phyloP scores from a whole-genome alignment of 2,888 invertebrate species.

The Trachelus stipa region DNA sequence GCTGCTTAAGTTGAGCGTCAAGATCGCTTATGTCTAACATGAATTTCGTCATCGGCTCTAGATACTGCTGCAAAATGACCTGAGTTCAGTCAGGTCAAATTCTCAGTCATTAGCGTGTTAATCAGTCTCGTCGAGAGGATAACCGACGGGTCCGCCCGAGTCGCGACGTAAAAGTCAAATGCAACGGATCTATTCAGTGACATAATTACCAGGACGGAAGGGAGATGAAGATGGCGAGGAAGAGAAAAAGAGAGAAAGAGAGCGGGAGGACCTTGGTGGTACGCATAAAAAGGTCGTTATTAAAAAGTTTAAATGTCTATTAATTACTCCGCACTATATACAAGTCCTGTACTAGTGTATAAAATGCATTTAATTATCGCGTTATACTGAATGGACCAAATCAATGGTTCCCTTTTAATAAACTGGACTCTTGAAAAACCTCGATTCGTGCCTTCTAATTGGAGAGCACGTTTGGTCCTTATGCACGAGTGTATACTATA shows the following conservation, averaged over 20 bases:
- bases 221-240: neutral
- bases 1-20: neutral
- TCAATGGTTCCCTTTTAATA: constrained; percentile 56
- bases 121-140: constrained; percentile 38
- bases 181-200: constrained; percentile 58
- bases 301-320: constrained; percentile 63
- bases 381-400: constrained; percentile 52
- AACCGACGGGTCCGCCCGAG: constrained; percentile 44
- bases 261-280: constrained; percentile 30
- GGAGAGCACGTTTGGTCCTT: neutral
- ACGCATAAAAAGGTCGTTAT: constrained; percentile 60
- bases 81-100: neutral
- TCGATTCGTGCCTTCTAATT: constrained; percentile 47
- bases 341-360: constrained; percentile 39
- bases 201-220: constrained; percentile 52
- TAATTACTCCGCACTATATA: constrained; percentile 57
- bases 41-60: neutral
- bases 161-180: constrained; percentile 58
- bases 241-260: neutral
- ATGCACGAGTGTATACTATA: neutral
- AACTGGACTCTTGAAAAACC: constrained; percentile 39
- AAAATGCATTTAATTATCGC: constrained; percentile 62
- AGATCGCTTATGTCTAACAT: neutral
- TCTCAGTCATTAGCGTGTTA: constrained; percentile 40
- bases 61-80: neutral